Base-by-base conservation (phyloP, 2,888 invertebrate species). In the Rotaria magnacalcarata region DNA sequence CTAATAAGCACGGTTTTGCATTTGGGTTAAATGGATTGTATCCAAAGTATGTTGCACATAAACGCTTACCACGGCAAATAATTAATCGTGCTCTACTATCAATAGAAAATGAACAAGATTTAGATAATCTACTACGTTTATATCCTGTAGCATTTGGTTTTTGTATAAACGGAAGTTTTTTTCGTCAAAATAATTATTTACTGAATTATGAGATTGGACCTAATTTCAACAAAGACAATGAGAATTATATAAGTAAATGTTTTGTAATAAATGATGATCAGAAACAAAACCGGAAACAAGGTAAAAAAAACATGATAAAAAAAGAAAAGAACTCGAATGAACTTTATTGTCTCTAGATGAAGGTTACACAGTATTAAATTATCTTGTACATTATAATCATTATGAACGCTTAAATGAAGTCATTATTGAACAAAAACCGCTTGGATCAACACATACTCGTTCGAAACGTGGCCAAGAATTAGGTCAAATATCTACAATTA, bases 111-210 rank as follows among this genome's bases (percentile, higher is more conserved):
- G 58, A 85, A 34, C 24, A 43, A 50, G 85, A 86, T 27, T 52
- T 86, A 47, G 86, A 86, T 58, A 24, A 80, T 19, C 43, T 85
- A 24, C 27, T 86, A n/a, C 74, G 56, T 47, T 60, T 50, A 24
- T 60, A 56, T 16, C 86, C 86, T 16, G 74, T 85, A 14, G 86
- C 86, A 21, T 86, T 58, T 52, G 86, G 86, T 27, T 86, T 86
- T 84, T 85, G 84, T 75, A 74, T 85, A 10, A 52, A 85, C 27
- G 43, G 47, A 4, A 4, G 7, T 6, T 85, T 85, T 60, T 47
- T 10, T n/a, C 14, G 27, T 47, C 27, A 80, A 11, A 8, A 80
- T 47, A 19, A 47, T 10, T 24, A 16, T 80, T 43, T 80, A 10
- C 0, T 80, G 2, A 80, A 47, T 80, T 80, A 80, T 80, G 75